A percentile compares a stretch with the other conserved stretches of the same genome.
Conservation (phyloP, 2,888 invertebrate genomes). For the Melolontha melolontha region DNA sequence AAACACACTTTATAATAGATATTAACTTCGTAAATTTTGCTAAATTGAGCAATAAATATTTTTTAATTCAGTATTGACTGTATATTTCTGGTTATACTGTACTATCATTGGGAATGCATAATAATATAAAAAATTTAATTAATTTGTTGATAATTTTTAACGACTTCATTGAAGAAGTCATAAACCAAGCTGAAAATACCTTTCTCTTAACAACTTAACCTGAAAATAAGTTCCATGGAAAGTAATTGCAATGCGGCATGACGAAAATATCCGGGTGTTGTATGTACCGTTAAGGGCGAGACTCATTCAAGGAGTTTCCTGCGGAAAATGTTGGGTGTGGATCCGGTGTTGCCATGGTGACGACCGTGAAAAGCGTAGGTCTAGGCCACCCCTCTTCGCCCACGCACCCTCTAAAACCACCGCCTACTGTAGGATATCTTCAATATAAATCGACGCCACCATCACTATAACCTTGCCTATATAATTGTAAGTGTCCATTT, state of each 20-base stretch:
- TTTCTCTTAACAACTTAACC: not conserved
- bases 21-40: too few species aligned
- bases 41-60: too few species aligned
- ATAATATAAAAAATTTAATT: too few species aligned
- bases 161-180: too few species aligned
- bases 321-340: constrained; percentile 45
- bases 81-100: too few species aligned
- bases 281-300: not conserved
- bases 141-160: too few species aligned
- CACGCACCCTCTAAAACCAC: constrained; percentile 48
- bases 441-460: constrained; percentile 26
- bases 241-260: constrained; percentile 45
- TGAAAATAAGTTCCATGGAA: not conserved
- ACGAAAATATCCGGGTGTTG: constrained; percentile 37
- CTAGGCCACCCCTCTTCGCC: constrained; percentile 53
- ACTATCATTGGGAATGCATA: too few species aligned
- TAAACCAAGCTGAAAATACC: not conserved
- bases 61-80: too few species aligned
- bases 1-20: too few species aligned
- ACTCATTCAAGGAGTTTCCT: constrained; percentile 41
- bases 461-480: not conserved
- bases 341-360: constrained; percentile 49
- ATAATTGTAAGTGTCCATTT: constrained; percentile 20
- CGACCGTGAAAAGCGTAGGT: constrained; percentile 53
- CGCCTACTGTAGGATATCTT: constrained; percentile 48